Evolutionary conservation across 2,113 vertebrate genomes (phyloP).

Genomic region (Chionomys nivalis): DNA sequence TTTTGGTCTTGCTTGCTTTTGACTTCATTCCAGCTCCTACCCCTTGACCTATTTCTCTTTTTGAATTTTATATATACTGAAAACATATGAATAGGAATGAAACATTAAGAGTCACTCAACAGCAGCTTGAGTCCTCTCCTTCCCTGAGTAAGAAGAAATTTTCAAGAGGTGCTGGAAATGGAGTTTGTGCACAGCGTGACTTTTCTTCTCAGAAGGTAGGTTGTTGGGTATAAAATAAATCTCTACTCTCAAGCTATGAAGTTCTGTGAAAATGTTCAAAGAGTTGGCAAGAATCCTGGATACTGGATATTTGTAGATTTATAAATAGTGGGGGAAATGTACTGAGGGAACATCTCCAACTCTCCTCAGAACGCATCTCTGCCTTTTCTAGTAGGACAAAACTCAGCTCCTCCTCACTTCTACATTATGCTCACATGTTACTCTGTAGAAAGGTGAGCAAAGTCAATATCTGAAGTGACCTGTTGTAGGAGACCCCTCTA

Average conservation of each 20-base stretch:
- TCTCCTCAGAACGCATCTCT: not conserved
- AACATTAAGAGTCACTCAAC: not conserved
- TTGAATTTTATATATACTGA: constrained; percentile 14
- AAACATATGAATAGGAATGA: not conserved
- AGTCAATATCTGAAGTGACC: not conserved
- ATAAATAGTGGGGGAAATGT: not conserved
- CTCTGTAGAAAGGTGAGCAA: not conserved
- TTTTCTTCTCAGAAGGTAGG: not conserved
- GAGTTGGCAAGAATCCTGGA: not conserved
- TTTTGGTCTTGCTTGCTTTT: not conserved
- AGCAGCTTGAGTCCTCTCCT: not conserved
- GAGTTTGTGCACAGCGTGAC: not conserved
- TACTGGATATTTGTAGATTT: not conserved
- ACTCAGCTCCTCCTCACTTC: not conserved
- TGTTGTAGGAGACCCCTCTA: not conserved
- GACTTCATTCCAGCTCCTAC: not conserved
- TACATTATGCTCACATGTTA: not conserved
- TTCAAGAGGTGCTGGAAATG: not conserved
- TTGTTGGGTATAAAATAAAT: not conserved
- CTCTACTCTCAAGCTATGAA: not conserved
- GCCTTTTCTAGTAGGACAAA: not conserved
- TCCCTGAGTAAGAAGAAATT: not conserved
- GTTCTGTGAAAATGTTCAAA: not conserved
- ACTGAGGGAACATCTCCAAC: too few species aligned
- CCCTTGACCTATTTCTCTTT: constrained; percentile 36